Conservation (phyloP, 2,113 vertebrate genomes). For the Hemiprocne comata region DNA sequence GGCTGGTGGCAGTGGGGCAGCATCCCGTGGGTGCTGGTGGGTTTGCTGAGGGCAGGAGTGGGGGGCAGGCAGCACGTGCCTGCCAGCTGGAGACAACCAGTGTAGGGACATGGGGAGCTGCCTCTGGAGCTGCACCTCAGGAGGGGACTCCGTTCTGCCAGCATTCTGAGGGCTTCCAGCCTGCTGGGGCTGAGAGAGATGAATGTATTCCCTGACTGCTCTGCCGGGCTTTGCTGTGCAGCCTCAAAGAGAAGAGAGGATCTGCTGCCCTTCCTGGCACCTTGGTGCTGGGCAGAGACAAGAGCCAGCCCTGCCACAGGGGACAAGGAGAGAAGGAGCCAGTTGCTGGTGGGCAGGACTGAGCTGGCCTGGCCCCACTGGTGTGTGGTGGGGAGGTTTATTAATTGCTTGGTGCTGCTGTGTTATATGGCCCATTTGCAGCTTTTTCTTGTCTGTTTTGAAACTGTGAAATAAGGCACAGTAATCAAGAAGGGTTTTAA, state of each 20-base stretch:
- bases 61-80: neutral
- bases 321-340: neutral
- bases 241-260: neutral
- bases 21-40: fast-evolving
- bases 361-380: neutral
- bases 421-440: slow-evolving; percentile 62
- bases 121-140: neutral
- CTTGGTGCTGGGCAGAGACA: neutral
- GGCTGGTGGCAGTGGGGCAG: neutral
- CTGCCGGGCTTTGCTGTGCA: neutral
- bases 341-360: neutral
- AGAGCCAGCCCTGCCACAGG: neutral
- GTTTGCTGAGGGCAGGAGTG: neutral
- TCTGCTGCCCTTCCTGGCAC: neutral
- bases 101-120: neutral
- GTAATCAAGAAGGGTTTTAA: slow-evolving; percentile 67
- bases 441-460: slow-evolving; percentile 71
- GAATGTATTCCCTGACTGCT: neutral
- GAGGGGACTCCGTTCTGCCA: neutral
- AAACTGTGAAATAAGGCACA: slow-evolving; percentile 75
- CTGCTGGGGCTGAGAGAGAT: neutral
- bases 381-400: neutral
- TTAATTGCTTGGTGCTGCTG: slow-evolving; percentile 8
- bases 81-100: neutral
- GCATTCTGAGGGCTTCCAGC: neutral